A percentile compares a stretch with the other conserved stretches of the same genome.
These are phyloP conservation scores for Brenthis daphne DNA, from an alignment of 2,888 invertebrate genomes.

Conservation along the genomic window DNA sequence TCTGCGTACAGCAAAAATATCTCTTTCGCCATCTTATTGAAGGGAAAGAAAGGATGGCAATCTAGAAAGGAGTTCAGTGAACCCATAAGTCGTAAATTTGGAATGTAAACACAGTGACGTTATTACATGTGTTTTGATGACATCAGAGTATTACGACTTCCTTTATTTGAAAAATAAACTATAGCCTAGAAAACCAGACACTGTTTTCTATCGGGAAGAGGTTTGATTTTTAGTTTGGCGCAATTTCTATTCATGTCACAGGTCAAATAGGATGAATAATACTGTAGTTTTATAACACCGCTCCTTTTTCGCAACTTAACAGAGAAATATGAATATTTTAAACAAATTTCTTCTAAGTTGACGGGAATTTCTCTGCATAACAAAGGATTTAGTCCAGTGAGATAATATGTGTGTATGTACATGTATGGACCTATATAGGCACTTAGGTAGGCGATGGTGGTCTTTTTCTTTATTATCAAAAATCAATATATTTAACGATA, in stretches of 20 bases:
- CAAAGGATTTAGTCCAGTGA: neutral
- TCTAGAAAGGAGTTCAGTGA: constrained; percentile 39
- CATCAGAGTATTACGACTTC: constrained; percentile 38
- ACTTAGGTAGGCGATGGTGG: no score
- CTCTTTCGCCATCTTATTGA: constrained; percentile 39
- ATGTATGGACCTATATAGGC: no score
- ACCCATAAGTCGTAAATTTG: constrained; percentile 38
- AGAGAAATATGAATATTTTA: constrained; percentile 18
- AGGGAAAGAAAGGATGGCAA: constrained; percentile 38
- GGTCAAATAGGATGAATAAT: constrained; percentile 10
- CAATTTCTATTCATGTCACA: constrained; percentile 14
- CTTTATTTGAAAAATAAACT: constrained; percentile 36
- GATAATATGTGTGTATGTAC: neutral
- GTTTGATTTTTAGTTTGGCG: constrained; percentile 11
- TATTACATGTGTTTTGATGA: constrained; percentile 40
- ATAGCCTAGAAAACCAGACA: constrained; percentile 24
- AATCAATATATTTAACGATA: no score
- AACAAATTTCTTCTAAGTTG: constrained; percentile 1
- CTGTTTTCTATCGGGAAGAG: constrained; percentile 14
- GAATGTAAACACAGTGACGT: constrained; percentile 37
- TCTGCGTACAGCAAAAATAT: constrained; percentile 47
- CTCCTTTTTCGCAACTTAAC: neutral
- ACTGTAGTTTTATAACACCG: constrained; percentile 6
- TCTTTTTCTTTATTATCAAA: no score
- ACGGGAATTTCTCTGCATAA: neutral